A percentile compares a stretch with the other conserved stretches of the same genome.
Conservation (phyloP, 2,797 vertebrate species). For the Lepidocolaptes lacrymiger region DNA sequence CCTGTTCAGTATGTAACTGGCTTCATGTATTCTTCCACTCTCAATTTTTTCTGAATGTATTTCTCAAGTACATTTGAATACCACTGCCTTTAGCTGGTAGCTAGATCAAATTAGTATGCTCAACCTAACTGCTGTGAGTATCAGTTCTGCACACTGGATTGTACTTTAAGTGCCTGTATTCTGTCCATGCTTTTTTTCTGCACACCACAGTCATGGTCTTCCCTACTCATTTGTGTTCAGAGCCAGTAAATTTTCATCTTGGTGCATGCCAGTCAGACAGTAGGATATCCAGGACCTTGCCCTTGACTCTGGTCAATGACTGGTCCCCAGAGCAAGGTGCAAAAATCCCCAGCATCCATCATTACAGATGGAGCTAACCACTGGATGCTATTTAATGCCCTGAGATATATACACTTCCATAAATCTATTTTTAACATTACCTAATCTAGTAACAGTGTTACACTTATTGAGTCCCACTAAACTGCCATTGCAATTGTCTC, state of each 20-base stretch:
- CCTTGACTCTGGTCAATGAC: not conserved
- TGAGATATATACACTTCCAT: not conserved
- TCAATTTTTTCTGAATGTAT: not conserved
- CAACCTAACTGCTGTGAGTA: not conserved
- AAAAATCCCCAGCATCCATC: not conserved
- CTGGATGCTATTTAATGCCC: not conserved
- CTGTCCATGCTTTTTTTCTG: not conserved
- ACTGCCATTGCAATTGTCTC: not conserved
- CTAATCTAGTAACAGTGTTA: not conserved
- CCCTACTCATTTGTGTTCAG: not conserved
- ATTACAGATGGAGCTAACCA: not conserved
- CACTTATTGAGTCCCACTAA: not conserved
- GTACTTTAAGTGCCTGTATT: not conserved
- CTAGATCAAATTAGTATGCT: not conserved
- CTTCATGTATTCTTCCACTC: not conserved
- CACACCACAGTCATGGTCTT: not conserved
- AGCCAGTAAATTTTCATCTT: not conserved
- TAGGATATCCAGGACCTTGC: not conserved
- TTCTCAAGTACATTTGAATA: not conserved
- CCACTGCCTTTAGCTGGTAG: not conserved
- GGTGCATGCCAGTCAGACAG: not conserved
- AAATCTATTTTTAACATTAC: not conserved
- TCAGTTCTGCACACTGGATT: not conserved
- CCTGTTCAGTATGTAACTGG: not conserved
- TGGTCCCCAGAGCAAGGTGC: not conserved